Evolutionary conservation across 2,113 vertebrate species (phyloP).

Genomic region (Tenebrosternarchus preto): DNA sequence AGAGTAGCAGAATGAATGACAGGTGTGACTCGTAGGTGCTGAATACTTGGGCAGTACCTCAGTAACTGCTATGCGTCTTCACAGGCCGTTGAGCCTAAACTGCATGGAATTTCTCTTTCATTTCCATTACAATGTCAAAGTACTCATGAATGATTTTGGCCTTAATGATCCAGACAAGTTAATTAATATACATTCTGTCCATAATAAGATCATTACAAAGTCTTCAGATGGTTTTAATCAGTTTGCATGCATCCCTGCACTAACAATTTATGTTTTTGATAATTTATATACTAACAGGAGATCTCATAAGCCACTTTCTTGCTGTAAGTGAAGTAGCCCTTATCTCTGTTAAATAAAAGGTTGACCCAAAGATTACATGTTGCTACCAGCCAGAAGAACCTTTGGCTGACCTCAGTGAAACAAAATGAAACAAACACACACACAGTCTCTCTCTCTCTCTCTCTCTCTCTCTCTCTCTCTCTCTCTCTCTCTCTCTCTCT

Average conservation of each 20-base stretch:
- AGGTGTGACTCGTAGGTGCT: slow-evolving; percentile 59
- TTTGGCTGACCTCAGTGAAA: slow-evolving; percentile 38
- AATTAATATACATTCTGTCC: slow-evolving; percentile 47
- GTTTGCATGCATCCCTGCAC: not conserved
- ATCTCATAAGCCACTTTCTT: not conserved
- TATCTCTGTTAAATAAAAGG: slow-evolving; percentile 13
- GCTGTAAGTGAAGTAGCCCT: not conserved
- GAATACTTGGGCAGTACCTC: slow-evolving; percentile 61
- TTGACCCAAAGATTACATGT: not conserved
- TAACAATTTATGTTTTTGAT: slow-evolving; percentile 3
- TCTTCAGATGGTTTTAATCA: slow-evolving; percentile 7
- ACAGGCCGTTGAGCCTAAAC: slow-evolving; percentile 25
- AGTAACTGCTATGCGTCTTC: slow-evolving; percentile 66
- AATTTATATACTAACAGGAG: not conserved
- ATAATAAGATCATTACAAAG: slow-evolving; percentile 49
- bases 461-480: not conserved
- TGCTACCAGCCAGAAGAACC: slow-evolving; percentile 22
- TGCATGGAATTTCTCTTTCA: slow-evolving; percentile 42
- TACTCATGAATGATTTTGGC: slow-evolving; percentile 42
- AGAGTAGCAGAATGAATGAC: slow-evolving; percentile 56
- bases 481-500: slow-evolving; percentile 4
- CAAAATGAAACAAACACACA: slow-evolving; percentile 1
- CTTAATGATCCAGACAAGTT: slow-evolving; percentile 34
- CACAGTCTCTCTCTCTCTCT: not conserved
- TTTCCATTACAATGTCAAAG: slow-evolving; percentile 10